Conservation (phyloP, 2,888 invertebrate species). For the Bursaphelenchus okinawaensis region DNA sequence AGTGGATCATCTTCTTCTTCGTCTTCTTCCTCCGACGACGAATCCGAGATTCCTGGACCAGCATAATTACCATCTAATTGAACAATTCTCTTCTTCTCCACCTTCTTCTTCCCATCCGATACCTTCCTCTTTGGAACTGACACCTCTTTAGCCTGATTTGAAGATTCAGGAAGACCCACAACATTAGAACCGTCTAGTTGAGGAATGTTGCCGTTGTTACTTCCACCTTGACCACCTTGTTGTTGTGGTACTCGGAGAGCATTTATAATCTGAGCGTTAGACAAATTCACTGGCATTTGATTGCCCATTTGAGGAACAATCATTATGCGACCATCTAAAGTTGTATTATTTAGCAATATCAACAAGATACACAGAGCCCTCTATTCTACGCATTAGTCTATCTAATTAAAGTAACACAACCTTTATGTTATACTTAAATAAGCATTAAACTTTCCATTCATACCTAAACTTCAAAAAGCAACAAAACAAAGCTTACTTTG, state of each 20-base stretch:
- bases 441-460: not conserved
- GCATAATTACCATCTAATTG: slow-evolving; percentile 40
- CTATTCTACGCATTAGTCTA: too few species aligned
- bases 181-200: slow-evolving; percentile 40
- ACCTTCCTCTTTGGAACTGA: not conserved
- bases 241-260: not conserved
- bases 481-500: not conserved
- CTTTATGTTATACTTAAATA: too few species aligned
- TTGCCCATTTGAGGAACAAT: not conserved
- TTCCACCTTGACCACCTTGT: too few species aligned
- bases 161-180: slow-evolving; percentile 1
- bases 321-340: not conserved
- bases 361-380: too few species aligned
- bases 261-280: not conserved
- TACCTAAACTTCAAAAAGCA: not conserved
- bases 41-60: slow-evolving; percentile 45
- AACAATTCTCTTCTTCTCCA: slow-evolving; percentile 17
- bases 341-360: too few species aligned
- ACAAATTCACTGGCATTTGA: not conserved
- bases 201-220: slow-evolving; percentile 24
- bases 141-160: too few species aligned
- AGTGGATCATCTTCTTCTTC: slow-evolving; percentile 31
- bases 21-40: slow-evolving; percentile 37
- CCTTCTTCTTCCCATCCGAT: not conserved
- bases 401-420: too few species aligned